phyloP scores from a whole-genome alignment of 2,113 vertebrate species.

The Siphamia tubifer region DNA sequence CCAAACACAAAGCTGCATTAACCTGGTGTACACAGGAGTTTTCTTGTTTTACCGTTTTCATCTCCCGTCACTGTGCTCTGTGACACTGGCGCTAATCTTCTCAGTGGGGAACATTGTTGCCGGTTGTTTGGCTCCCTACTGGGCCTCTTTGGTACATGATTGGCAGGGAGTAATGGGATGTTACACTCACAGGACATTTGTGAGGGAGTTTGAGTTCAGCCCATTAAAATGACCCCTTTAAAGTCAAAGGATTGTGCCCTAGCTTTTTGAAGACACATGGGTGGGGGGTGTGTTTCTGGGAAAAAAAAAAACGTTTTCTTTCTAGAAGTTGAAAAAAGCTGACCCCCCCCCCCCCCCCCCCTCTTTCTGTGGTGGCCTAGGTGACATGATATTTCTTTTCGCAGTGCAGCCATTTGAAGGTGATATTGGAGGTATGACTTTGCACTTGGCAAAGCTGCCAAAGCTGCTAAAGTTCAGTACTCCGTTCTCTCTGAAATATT shows the following conservation, averaged over 20 bases:
- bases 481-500: slow-evolving; percentile 30
- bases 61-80: background rate
- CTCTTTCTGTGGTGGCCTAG: background rate
- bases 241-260: background rate
- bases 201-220: background rate
- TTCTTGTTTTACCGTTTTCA: slow-evolving; percentile 31
- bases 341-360: no score
- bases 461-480: slow-evolving; percentile 21
- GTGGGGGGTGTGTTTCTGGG: background rate
- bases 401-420: slow-evolving; percentile 35
- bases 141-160: slow-evolving; percentile 35
- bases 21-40: slow-evolving; percentile 2
- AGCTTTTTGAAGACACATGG: background rate
- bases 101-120: slow-evolving; percentile 34
- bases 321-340: slow-evolving; percentile 2
- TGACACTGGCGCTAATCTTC: slow-evolving; percentile 43
- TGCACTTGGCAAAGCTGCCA: slow-evolving; percentile 30
- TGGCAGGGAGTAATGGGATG: slow-evolving; percentile 53
- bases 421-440: slow-evolving; percentile 46
- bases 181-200: slow-evolving; percentile 28
- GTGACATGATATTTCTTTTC: slow-evolving; percentile 34
- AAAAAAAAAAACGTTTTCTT: slow-evolving; percentile 14
- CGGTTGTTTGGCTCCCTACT: slow-evolving; percentile 18
- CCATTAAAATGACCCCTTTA: slow-evolving; percentile 14
- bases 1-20: slow-evolving; percentile 3